Percentiles rank a stretch among this genome's conserved stretches.
These are phyloP conservation scores for Nymphalis c-album DNA, from an alignment of 2,888 invertebrate species.

Conservation along the genomic window DNA sequence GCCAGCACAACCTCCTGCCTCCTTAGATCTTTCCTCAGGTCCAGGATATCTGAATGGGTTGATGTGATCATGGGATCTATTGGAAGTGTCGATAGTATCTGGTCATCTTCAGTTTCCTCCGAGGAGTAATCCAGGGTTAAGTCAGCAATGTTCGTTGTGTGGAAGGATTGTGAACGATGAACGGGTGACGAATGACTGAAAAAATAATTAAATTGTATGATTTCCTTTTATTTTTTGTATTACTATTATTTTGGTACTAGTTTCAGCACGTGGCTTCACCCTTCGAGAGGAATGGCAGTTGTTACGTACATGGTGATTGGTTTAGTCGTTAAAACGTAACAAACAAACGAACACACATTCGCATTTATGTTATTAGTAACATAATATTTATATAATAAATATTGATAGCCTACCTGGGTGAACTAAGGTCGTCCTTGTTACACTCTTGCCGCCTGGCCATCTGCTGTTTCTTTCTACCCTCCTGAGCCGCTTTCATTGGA, in stretches of 20 bases:
- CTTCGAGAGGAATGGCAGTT: too few relatives aligned
- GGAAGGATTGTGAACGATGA: conserved; percentile 78
- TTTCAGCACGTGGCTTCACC: too few relatives aligned
- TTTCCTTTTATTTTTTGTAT: too few relatives aligned
- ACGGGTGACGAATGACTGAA: conserved; percentile 77
- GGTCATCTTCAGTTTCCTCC: conserved; percentile 66
- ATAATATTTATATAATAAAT: too few relatives aligned
- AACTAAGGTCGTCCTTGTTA: conserved; percentile 72
- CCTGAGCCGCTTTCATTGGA: conserved; percentile 95
- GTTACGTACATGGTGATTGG: too few relatives aligned
- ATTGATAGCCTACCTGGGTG: conserved; percentile 61
- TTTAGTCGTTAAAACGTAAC: too few relatives aligned
- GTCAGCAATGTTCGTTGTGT: conserved; percentile 70
- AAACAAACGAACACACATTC: too few relatives aligned
- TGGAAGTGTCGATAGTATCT: conserved; percentile 51
- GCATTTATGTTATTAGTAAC: too few relatives aligned
- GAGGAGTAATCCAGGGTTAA: conserved; percentile 71
- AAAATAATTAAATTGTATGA: conserved; percentile 20
- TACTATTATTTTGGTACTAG: too few relatives aligned
- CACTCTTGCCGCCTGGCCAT: conserved; percentile 63
- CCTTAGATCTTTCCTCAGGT: conserved; percentile 56
- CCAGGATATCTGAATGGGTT: conserved; percentile 69
- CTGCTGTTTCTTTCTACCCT: conserved; percentile 86
- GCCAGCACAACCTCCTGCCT: conserved; percentile 61
- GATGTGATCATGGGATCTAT: conserved; percentile 71